These are phyloP conservation scores for Ondatra zibethicus DNA, from an alignment of 2,113 vertebrate genomes.

Conservation along the genomic window DNA sequence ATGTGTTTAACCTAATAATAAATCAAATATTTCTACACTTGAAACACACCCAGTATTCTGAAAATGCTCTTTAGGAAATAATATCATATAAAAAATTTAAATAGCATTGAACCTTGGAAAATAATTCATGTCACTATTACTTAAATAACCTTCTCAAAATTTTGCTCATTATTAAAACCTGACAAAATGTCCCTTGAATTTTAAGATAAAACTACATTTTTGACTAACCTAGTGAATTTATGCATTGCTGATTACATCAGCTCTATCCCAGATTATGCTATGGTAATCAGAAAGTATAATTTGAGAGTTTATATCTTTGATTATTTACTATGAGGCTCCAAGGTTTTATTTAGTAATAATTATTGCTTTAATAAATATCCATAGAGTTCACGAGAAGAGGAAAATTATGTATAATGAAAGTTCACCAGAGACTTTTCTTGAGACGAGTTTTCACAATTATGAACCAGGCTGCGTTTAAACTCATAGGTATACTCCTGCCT, in stretches of 20 bases:
- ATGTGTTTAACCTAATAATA: background rate
- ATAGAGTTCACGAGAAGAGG: background rate
- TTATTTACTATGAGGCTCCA: background rate
- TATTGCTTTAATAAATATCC: constrained; percentile 1
- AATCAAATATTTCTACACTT: background rate
- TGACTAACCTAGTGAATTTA: background rate
- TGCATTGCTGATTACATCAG: background rate
- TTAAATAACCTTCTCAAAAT: background rate
- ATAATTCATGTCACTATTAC: background rate
- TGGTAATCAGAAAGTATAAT: background rate
- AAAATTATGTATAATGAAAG: background rate
- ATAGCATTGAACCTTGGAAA: background rate
- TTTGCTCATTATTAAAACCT: background rate
- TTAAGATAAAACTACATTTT: background rate
- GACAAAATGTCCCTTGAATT: background rate
- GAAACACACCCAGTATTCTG: background rate
- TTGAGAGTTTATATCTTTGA: background rate
- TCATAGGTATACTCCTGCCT: background rate
- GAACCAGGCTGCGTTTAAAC: too few species aligned
- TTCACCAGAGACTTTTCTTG: background rate
- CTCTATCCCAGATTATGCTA: background rate
- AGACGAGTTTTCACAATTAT: background rate
- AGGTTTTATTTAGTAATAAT: background rate
- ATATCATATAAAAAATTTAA: background rate
- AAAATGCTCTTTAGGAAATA: background rate